phyloP scores from a whole-genome alignment of 2,113 vertebrate genomes.

The Deroptyus accipitrinus region DNA sequence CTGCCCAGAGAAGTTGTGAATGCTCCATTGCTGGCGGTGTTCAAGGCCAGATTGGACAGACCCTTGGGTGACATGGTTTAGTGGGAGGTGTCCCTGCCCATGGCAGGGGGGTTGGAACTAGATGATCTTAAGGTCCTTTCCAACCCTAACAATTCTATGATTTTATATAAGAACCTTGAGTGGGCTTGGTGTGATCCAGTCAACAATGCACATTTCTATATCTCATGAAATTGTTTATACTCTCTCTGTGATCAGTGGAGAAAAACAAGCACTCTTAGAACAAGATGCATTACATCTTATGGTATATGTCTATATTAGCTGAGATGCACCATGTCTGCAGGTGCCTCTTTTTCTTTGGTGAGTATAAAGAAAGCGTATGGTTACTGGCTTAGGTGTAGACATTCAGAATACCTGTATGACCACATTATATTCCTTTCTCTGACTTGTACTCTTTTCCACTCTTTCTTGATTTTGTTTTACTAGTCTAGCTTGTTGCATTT shows the following conservation, averaged over 20 bases:
- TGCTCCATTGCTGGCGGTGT: too few relatives aligned
- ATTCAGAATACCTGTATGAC: background rate
- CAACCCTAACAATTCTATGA: too few relatives aligned
- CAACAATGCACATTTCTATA: background rate
- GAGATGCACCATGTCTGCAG: background rate
- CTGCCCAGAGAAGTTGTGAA: too few relatives aligned
- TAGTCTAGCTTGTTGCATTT: background rate
- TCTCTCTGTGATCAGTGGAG: background rate
- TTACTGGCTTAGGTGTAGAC: background rate
- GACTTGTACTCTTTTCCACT: background rate
- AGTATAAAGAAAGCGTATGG: background rate
- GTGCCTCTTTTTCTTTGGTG: background rate
- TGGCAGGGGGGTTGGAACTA: too few relatives aligned
- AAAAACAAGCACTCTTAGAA: background rate
- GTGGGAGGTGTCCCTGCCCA: too few relatives aligned
- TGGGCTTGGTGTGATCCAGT: background rate
- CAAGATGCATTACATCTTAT: background rate
- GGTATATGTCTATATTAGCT: background rate
- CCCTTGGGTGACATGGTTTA: too few relatives aligned
- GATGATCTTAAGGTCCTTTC: too few relatives aligned
- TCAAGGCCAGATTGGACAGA: too few relatives aligned
- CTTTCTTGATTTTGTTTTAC: background rate
- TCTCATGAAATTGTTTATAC: background rate
- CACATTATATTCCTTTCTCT: background rate
- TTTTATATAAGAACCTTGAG: background rate